Evolutionary conservation across 2,113 vertebrate genomes (phyloP).

Genomic region (Atrichornis clamosus): DNA sequence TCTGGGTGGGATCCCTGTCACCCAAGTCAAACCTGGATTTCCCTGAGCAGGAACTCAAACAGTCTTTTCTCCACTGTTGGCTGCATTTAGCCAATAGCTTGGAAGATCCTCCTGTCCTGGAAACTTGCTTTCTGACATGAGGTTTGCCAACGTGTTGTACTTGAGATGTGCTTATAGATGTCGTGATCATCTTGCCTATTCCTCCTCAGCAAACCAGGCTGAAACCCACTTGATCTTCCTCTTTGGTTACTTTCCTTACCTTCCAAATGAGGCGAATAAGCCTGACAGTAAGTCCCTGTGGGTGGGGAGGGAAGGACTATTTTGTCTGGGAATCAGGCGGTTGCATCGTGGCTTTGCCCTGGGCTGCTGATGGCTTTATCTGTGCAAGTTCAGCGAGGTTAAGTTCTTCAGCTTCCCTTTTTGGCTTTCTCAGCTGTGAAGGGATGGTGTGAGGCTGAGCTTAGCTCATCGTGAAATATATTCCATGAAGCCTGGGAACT

Average conservation of each 20-base stretch:
- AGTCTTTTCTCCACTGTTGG: not conserved
- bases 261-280: not conserved
- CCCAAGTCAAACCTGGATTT: not conserved
- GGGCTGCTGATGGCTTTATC: not conserved
- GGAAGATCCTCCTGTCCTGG: not conserved
- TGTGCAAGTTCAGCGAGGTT: constrained; percentile 13
- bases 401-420: constrained; percentile 24
- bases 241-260: not conserved
- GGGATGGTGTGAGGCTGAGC: constrained; percentile 32
- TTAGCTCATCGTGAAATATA: constrained; percentile 17
- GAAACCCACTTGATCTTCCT: not conserved
- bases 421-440: not conserved
- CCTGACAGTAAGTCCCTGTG: not conserved
- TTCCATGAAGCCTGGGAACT: not conserved
- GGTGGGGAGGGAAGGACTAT: not conserved
- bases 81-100: not conserved
- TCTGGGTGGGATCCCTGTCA: not conserved
- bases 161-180: not conserved
- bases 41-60: not conserved
- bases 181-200: not conserved
- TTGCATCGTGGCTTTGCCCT: not conserved
- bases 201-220: not conserved
- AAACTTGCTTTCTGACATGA: not conserved
- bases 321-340: not conserved
- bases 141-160: not conserved